Conservation (phyloP, 2,888 invertebrate species). For the Hydropsyche betteni region DNA sequence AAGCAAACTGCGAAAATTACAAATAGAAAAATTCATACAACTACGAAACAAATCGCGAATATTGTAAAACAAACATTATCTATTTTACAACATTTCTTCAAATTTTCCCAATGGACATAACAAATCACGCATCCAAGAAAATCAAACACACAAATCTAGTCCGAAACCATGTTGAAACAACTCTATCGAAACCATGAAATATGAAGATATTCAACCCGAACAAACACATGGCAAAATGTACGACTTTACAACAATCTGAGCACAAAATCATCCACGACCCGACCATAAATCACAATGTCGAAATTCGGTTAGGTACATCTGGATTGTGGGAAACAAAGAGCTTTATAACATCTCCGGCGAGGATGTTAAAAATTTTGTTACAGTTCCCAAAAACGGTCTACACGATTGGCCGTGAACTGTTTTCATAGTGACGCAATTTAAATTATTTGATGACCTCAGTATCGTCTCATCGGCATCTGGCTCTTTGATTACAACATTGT, state of each 20-base stretch:
- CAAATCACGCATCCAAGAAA: no score
- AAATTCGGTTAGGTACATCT: not conserved
- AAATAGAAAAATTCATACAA: no score
- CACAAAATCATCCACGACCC: constrained; percentile 16
- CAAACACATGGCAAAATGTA: no score
- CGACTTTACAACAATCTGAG: not conserved
- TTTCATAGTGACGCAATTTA: not conserved
- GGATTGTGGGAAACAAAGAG: constrained; percentile 17
- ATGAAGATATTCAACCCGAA: no score
- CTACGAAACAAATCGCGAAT: no score
- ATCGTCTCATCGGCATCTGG: constrained; percentile 4
- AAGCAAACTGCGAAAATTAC: no score
- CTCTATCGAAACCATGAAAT: no score
- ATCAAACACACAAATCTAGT: no score
- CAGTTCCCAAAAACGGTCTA: not conserved
- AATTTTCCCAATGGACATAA: no score
- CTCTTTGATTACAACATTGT: constrained; percentile 21
- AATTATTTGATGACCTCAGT: not conserved
- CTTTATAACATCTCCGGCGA: not conserved
- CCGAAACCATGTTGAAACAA: no score
- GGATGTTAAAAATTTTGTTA: not conserved
- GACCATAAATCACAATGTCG: constrained; percentile 21
- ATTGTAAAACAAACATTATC: no score
- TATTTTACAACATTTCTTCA: no score
- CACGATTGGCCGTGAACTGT: not conserved